These are phyloP conservation scores for Cyrtorhinus lividipennis DNA, from an alignment of 1,140 invertebrate species.

Conservation along the genomic window DNA sequence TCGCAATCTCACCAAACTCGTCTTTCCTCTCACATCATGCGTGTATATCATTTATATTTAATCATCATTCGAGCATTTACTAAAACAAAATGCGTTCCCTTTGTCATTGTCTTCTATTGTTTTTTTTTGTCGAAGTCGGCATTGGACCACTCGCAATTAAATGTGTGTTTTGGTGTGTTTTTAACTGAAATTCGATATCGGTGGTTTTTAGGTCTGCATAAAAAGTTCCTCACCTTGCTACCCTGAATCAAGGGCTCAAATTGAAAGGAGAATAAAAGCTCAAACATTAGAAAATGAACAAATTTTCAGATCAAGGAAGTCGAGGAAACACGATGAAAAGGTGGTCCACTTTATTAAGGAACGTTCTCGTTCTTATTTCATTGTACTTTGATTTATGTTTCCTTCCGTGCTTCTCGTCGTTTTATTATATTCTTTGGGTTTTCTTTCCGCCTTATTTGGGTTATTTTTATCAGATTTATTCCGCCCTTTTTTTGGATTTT, in stretches of 20 bases:
- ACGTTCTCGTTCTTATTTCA: conserved; percentile 12
- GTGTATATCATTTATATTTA: not conserved
- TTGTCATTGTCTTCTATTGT: too few species aligned
- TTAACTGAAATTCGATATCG: not conserved
- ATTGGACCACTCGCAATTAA: not conserved
- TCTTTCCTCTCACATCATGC: not conserved
- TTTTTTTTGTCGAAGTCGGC: not conserved
- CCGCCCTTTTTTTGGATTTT: not conserved
- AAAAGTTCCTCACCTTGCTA: conserved; percentile 27
- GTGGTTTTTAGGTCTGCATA: conserved; percentile 26
- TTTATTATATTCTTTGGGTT: not conserved
- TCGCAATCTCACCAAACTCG: not conserved
- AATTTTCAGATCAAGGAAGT: conserved; percentile 28
- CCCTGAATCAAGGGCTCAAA: conserved; percentile 26
- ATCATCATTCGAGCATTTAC: not conserved
- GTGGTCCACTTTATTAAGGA: conserved; percentile 3
- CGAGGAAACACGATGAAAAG: conserved; percentile 28
- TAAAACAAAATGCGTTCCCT: too few species aligned
- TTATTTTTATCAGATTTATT: not conserved
- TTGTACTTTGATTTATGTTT: not conserved
- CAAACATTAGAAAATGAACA: conserved; percentile 21
- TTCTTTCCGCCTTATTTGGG: not conserved
- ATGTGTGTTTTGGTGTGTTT: conserved; percentile 7
- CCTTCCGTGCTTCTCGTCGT: not conserved
- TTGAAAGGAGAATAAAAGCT: conserved; percentile 24